A percentile compares a stretch with the other conserved stretches of the same genome.
Conservation (phyloP, 2,113 vertebrate species). For the human (Homo sapiens) region DNA sequence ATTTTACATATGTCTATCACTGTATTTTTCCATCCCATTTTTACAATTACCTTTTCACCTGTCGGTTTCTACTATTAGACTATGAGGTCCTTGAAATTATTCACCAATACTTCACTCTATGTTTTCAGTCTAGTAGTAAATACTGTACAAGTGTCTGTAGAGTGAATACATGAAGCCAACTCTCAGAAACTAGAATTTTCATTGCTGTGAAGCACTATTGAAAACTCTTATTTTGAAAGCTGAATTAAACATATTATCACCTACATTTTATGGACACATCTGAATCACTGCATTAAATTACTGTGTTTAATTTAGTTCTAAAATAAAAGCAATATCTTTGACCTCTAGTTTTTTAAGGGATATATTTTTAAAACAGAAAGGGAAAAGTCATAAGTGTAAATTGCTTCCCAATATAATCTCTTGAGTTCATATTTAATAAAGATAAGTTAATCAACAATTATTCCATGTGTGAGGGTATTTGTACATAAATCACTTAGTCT, state of each 20-base stretch:
- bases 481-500: slow-evolving; percentile 84
- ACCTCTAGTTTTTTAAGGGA: slow-evolving; percentile 47
- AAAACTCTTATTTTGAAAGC: slow-evolving; percentile 45
- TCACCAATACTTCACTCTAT: not conserved
- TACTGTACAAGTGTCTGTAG: not conserved
- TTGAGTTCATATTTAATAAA: slow-evolving; percentile 76
- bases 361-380: slow-evolving; percentile 41
- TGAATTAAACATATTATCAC: not conserved
- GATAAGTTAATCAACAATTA: slow-evolving; percentile 72
- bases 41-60: not conserved
- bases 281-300: slow-evolving; percentile 44
- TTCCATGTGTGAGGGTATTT: slow-evolving; percentile 73
- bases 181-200: not conserved
- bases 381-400: slow-evolving; percentile 61
- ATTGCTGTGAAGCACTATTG: not conserved
- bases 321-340: slow-evolving; percentile 53
- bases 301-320: slow-evolving; percentile 53
- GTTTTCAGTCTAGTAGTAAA: not conserved
- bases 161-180: not conserved
- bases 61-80: not conserved
- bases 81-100: not conserved
- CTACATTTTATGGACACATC: slow-evolving; percentile 25
- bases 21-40: not conserved
- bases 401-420: slow-evolving; percentile 68
- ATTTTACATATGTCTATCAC: not conserved